Base-by-base conservation (phyloP, 2,888 invertebrate genomes). In the Heterodera filipjevi region DNA sequence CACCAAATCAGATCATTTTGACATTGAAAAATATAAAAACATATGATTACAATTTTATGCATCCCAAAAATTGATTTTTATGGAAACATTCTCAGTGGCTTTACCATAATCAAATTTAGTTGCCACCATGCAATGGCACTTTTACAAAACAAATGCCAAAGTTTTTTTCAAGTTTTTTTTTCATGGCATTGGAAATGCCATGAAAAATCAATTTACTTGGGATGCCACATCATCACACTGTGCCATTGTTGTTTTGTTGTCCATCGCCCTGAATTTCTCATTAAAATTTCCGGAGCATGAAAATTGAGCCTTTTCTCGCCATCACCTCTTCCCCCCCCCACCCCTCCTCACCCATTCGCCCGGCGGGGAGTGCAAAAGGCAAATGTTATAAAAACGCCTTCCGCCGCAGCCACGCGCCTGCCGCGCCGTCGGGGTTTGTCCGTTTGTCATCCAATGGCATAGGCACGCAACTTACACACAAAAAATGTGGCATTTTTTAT, bases 261-360 rank as follows among this genome's bases (percentile, higher is more conserved):
- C 59, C 27, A 27, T 27, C 59, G 22, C 27, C 59, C 39, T 10
- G 12, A 59, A 59, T 27, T 59, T 59, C 27, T 59, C 59, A 59
- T 59, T 59, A 59, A 59, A 59, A 59, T 59, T 59, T 59, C 59
- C 27, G 49, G 8, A 27, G n/a, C 59, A 59, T 59, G 59, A 59
- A 59, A 59, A 59, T 59, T 22, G 59, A 59, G 59, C 59, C 12
- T 39, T 39, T 39, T 39, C 39, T 39, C 39, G 12, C 12, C 39
- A 12, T 12, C 39, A 6, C 39, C 39, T 3, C 39, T 6, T 39
- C 39, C 53, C 53, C 16, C 59, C 59, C 46, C 14, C 10, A 3
- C 46, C 46, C 46, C 46, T 2, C 46, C 46, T 19, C 46, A 3
- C 14, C 46, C 46, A 3, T 16, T 16, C 16, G 16, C n/a, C n/a